Percentiles rank a stretch among this genome's conserved stretches.
Evolutionary conservation across 2,888 invertebrate genomes (phyloP).

Genomic region (Hylaea fasciaria): DNA sequence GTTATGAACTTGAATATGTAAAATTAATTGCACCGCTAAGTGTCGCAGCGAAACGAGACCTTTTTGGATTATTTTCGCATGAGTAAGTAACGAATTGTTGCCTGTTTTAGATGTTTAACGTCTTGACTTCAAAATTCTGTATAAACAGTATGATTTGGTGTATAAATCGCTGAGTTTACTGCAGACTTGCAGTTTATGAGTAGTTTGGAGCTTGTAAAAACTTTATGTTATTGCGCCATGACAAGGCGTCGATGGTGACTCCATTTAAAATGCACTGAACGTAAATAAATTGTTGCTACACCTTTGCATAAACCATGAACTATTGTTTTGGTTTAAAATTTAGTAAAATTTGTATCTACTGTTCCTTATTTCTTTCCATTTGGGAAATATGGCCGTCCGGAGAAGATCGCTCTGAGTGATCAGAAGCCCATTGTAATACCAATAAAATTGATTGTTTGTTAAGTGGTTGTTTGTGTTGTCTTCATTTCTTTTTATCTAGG

Average conservation of each 20-base stretch:
- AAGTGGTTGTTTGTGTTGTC: too few species aligned
- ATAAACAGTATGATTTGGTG: slow-evolving; percentile 53
- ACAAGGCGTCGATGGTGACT: slow-evolving; percentile 34
- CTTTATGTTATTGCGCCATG: slow-evolving; percentile 54
- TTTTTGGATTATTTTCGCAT: slow-evolving; percentile 77
- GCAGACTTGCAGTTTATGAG: slow-evolving; percentile 53
- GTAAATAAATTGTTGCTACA: background rate
- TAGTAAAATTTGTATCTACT: too few species aligned
- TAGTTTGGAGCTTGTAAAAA: slow-evolving; percentile 55
- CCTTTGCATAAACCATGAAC: too few species aligned
- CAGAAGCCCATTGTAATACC: too few species aligned
- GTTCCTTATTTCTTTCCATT: too few species aligned
- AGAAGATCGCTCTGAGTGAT: too few species aligned
- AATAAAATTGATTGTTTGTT: too few species aligned
- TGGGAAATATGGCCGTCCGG: too few species aligned
- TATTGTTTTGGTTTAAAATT: too few species aligned
- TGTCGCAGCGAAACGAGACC: slow-evolving; percentile 58
- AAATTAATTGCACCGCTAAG: slow-evolving; percentile 75
- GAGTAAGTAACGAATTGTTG: slow-evolving; percentile 74
- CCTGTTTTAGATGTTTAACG: slow-evolving; percentile 58
- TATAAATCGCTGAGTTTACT: slow-evolving; percentile 56
- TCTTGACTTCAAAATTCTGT: slow-evolving; percentile 56
- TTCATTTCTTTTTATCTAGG: too few species aligned
- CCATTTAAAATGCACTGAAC: slow-evolving; percentile 10
- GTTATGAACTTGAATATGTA: slow-evolving; percentile 78